These are phyloP conservation scores for Aphodius granarius DNA, from an alignment of 2,888 invertebrate species.

Conservation along the genomic window DNA sequence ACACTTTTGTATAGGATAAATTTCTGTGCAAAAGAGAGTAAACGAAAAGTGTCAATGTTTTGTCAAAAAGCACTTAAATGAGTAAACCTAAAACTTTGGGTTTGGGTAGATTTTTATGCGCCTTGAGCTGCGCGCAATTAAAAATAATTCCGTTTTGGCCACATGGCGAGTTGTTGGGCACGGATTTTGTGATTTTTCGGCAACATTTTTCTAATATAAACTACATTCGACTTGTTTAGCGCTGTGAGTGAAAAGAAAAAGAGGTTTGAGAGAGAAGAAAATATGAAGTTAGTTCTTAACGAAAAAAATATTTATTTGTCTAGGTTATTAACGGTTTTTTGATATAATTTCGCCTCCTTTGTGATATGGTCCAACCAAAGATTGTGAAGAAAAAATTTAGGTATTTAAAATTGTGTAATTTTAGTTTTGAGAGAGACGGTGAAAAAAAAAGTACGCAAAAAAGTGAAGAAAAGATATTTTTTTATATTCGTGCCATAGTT, in stretches of 20 bases:
- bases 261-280: conserved; percentile 43
- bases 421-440: not conserved
- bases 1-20: too few relatives aligned
- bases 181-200: conserved; percentile 44
- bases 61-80: not conserved
- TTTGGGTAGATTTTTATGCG: not conserved
- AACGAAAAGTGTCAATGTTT: not conserved
- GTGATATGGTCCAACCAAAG: conserved; percentile 56
- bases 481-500: conserved; percentile 43
- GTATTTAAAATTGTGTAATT: conserved; percentile 19
- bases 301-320: conserved; percentile 31
- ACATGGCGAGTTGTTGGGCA: conserved; percentile 36
- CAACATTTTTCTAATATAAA: conserved; percentile 42
- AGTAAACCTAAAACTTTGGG: not conserved
- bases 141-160: not conserved
- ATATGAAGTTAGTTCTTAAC: conserved; percentile 44
- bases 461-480: conserved; percentile 34
- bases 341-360: conserved; percentile 35
- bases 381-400: conserved; percentile 31
- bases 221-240: conserved; percentile 52
- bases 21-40: too few relatives aligned
- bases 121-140: not conserved
- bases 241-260: conserved; percentile 51
- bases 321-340: conserved; percentile 34
- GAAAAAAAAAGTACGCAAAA: conserved; percentile 22